Evolutionary conservation across 2,888 invertebrate species (phyloP).

Genomic region (Plutella xylostella): DNA sequence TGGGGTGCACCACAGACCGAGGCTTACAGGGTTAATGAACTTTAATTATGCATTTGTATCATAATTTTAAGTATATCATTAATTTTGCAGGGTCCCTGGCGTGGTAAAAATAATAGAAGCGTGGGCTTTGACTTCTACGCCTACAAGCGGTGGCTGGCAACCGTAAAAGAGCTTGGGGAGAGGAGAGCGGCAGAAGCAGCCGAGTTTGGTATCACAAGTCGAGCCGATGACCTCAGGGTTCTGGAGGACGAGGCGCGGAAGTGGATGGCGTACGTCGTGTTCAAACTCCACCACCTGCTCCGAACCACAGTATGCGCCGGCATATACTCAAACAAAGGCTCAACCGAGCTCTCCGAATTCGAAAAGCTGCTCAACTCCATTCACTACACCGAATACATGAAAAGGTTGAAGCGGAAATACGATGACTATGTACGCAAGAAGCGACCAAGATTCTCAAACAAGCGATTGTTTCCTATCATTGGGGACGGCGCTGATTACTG

Average conservation of each 20-base stretch:
- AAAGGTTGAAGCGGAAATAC: conserved; percentile 48
- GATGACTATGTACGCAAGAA: conserved; percentile 55
- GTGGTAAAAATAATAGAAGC: conserved; percentile 49
- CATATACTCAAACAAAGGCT: conserved; percentile 43
- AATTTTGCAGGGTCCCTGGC: conserved; percentile 43
- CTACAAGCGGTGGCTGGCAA: conserved; percentile 50
- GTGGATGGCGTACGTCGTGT: conserved; percentile 58
- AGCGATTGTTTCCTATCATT: conserved; percentile 54
- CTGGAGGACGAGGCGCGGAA: conserved; percentile 55
- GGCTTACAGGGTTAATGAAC: too few relatives aligned
- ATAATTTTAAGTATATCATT: not conserved
- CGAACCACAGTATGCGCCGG: conserved; percentile 49
- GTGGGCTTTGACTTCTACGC: conserved; percentile 50
- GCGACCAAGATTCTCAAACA: conserved; percentile 50
- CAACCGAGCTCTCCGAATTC: conserved; percentile 46
- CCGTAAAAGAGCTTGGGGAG: conserved; percentile 47
- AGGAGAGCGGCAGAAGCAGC: conserved; percentile 48
- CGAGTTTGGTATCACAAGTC: conserved; percentile 48
- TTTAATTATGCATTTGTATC: not conserved
- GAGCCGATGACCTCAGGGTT: conserved; percentile 48
- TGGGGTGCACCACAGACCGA: too few relatives aligned
- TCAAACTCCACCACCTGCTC: conserved; percentile 55
- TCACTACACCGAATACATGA: conserved; percentile 55
- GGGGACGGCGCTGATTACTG: conserved; percentile 59
- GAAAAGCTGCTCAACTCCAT: conserved; percentile 56